Evolutionary conservation across 2,888 invertebrate genomes (phyloP), one percentile per base, ranked within the genome.

Genomic region (Eupithecia tripunctaria): DNA sequence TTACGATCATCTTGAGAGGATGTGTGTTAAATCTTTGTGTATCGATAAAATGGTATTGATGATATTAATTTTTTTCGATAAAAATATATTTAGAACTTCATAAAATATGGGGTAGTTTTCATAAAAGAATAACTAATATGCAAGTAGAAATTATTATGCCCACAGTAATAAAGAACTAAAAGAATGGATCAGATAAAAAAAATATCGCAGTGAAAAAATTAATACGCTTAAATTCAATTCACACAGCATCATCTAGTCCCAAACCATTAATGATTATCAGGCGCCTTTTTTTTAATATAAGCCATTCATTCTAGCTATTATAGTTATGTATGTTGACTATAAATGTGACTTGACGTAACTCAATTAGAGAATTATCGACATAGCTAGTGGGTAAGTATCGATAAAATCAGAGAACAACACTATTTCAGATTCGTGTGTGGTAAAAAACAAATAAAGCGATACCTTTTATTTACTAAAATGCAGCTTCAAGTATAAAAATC

Each of bases 381-480:
- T 41, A 14, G 41, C 15, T 41, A 43, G 15, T 18, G 18, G 18
- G 43, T 60, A 32, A 36, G 3, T 36, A 43, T 56, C 67, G 69
- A 62, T 32, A 68, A 1, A 18, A 5, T 21, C 56, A 10, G 8
- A 25, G 15, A 29, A 79, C 91, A 88, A 82, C 92, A 89, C 91
- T 92, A 90, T 81, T 77, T 77, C 79, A 70, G 85, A 87, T 82
- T 89, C 92, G 93, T 94, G 94, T 94, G 94, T 94, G 94, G 94
- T 90, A 94, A 90, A 93, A 92, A 93, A 89, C 85, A 89, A 90
- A 90, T 86, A 89, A 86, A 88, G 86, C 85, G 86, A 87, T 87
- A 83, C 82, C 89, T 91, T 94, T 94, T 94, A 94, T 94, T 93
- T 92, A 91, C 91, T 89, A 89, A 93, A 92, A 94, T 89, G 88